These are phyloP conservation scores for Acanthacorydalis orientalis DNA, from an alignment of 2,888 invertebrate genomes.

Conservation along the genomic window DNA sequence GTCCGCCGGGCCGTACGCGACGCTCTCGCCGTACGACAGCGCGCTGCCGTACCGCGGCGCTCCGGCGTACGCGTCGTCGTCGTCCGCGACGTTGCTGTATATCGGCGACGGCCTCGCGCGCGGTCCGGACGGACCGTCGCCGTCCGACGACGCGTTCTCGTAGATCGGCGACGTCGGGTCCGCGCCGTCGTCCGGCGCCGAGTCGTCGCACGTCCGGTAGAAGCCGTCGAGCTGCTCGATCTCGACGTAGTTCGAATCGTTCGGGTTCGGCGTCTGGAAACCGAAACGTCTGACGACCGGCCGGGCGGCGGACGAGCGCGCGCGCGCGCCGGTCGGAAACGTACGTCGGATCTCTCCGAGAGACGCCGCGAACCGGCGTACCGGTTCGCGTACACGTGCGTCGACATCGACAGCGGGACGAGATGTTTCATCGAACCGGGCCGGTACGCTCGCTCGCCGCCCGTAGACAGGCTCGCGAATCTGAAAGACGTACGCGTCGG, in stretches of 20 bases:
- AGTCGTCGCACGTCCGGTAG: conserved; percentile 24
- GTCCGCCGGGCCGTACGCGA: conserved; percentile 35
- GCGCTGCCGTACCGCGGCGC: conserved; percentile 26
- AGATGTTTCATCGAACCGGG: conserved; percentile 17
- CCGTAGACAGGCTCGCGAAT: conserved; percentile 51
- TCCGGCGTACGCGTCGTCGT: conserved; percentile 19
- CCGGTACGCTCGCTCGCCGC: conserved; percentile 21
- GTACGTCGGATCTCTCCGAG: conserved; percentile 30
- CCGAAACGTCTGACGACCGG: too few species aligned
- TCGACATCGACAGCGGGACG: too few species aligned
- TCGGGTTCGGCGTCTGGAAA: conserved; percentile 6
- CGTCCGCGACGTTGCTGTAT: conserved; percentile 33
- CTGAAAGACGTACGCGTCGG: conserved; percentile 23
- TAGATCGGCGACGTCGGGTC: conserved; percentile 35
- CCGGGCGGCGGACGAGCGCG: too few species aligned
- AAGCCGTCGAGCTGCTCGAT: conserved; percentile 38
- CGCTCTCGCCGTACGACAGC: conserved; percentile 33
- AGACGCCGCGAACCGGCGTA: conserved; percentile 34
- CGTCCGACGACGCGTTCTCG: conserved; percentile 24
- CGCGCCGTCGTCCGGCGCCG: conserved; percentile 21
- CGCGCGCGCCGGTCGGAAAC: too few species aligned
- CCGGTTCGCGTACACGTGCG: conserved; percentile 30
- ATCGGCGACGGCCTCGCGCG: conserved; percentile 26
- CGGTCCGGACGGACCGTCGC: not conserved
- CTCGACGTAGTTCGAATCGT: conserved; percentile 32